A percentile compares a stretch with the other conserved stretches of the same genome.
phyloP scores from a whole-genome alignment of 2,888 invertebrate genomes.

The Heliconius cydno region DNA sequence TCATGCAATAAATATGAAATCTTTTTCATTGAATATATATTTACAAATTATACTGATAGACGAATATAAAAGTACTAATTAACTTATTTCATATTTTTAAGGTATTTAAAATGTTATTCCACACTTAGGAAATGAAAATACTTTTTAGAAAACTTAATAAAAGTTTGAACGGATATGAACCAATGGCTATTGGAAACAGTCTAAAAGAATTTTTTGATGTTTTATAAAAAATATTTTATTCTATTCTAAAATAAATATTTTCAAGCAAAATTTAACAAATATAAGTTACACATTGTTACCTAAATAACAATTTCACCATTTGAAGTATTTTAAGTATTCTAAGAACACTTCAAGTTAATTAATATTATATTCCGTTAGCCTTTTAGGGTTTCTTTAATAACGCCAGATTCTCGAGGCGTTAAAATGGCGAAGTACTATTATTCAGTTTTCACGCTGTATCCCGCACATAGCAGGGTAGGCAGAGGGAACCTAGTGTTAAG shows the following conservation, averaged over 20 bases:
- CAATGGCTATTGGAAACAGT: no score
- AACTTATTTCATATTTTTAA: not conserved
- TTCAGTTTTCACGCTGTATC: no score
- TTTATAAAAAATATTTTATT: not conserved
- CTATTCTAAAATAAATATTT: not conserved
- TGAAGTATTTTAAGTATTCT: not conserved
- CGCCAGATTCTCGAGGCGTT: not conserved
- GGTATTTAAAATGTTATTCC: no score
- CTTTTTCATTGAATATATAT: not conserved
- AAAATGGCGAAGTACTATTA: no score
- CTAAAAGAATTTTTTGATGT: no score
- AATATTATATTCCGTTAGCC: constrained; percentile 9
- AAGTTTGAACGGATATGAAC: no score
- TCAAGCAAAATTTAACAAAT: not conserved
- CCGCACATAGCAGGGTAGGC: no score
- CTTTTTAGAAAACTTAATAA: no score
- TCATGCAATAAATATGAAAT: not conserved
- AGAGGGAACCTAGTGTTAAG: no score
- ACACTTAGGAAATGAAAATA: no score
- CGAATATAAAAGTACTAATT: not conserved
- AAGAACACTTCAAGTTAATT: constrained; percentile 1
- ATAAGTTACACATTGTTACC: not conserved
- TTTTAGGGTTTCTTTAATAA: constrained; percentile 17
- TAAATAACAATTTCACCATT: not conserved
- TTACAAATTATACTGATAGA: not conserved